Conservation (phyloP, 2,113 vertebrate species). For the Chiloscyllium plagiosum region DNA sequence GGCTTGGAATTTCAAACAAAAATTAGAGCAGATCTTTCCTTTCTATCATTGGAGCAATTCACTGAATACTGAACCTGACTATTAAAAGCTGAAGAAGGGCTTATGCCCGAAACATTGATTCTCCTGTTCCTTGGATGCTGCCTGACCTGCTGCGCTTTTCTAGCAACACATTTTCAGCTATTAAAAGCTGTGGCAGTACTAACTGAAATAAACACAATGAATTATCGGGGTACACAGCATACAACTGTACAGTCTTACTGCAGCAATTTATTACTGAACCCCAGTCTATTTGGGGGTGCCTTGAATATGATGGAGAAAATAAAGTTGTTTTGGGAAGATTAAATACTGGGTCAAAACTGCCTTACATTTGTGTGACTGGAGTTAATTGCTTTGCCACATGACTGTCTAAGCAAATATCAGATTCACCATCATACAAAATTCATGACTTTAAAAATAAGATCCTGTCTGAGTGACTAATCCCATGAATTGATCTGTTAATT, state of each 20-base stretch:
- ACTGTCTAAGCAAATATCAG: not conserved
- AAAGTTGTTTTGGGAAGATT: not conserved
- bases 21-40: not conserved
- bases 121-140: no score
- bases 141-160: no score
- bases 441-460: not conserved
- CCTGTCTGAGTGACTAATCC: not conserved
- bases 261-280: not conserved
- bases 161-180: no score
- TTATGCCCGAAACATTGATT: no score
- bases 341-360: not conserved
- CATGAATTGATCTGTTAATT: not conserved
- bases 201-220: not conserved
- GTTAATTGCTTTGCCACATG: not conserved
- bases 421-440: not conserved
- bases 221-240: not conserved
- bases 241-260: not conserved
- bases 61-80: not conserved
- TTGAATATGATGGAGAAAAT: not conserved
- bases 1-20: not conserved
- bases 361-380: no score
- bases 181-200: not conserved
- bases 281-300: no score
- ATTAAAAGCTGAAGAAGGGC: not conserved
- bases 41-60: not conserved